Evolutionary conservation across 2,888 invertebrate genomes (phyloP).

Genomic region (Diplazon laetatorius): DNA sequence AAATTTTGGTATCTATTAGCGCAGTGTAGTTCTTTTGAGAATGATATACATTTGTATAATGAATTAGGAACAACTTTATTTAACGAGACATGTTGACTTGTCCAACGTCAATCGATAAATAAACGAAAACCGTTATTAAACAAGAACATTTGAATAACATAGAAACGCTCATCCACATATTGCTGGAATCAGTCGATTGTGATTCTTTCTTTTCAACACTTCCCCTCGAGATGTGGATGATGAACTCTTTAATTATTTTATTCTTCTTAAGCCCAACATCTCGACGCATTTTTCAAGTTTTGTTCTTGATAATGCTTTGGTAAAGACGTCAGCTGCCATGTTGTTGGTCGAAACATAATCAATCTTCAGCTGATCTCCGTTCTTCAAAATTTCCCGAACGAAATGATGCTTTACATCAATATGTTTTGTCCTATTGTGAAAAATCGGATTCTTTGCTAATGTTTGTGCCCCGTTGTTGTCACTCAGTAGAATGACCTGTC

Average conservation of each 20-base stretch:
- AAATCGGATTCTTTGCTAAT: constrained; percentile 20
- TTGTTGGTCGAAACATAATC: neutral
- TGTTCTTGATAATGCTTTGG: neutral
- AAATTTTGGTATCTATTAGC: no score
- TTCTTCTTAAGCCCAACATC: neutral
- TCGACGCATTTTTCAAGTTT: neutral
- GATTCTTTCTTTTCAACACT: neutral
- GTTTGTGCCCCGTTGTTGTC: constrained; percentile 49
- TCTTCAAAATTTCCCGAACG: constrained; percentile 1
- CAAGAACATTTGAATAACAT: no score
- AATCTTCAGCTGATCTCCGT: neutral
- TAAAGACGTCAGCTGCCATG: neutral
- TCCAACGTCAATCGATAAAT: no score
- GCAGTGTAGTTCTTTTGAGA: no score
- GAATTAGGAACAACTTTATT: no score
- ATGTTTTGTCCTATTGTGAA: constrained; percentile 8
- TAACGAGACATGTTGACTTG: no score
- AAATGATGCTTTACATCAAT: constrained; percentile 3
- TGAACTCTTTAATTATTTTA: neutral
- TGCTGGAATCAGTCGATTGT: neutral
- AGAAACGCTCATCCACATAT: no score
- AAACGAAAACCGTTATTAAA: no score
- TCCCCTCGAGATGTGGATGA: constrained; percentile 4
- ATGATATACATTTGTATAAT: no score
- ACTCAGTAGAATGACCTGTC: neutral